Evolutionary conservation across 2,113 vertebrate genomes (phyloP).

Genomic region (Actinemys pallida): DNA sequence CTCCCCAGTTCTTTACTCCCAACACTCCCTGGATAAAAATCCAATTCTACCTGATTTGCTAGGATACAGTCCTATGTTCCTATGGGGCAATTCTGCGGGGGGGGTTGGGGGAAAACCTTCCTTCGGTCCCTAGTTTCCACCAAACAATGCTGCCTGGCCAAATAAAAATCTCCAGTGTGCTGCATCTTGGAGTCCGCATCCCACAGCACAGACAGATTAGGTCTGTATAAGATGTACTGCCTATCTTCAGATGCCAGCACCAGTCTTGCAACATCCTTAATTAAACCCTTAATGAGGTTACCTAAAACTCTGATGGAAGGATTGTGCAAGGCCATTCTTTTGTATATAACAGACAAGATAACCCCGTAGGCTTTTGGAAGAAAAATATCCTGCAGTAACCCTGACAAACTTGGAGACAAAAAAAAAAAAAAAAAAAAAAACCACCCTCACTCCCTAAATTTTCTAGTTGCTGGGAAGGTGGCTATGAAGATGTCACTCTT

Average conservation of each 20-base stretch:
- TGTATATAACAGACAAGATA: background rate
- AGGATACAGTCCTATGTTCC: background rate
- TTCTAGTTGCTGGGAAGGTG: background rate
- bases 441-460: background rate
- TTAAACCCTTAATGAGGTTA: background rate
- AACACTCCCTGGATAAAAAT: background rate
- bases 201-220: background rate
- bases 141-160: background rate
- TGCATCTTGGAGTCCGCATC: background rate
- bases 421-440: no score
- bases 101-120: rapidly evolving
- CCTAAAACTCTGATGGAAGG: background rate
- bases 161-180: background rate
- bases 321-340: background rate
- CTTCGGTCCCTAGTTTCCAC: background rate
- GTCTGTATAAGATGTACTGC: background rate
- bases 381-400: background rate
- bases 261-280: background rate
- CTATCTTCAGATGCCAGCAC: background rate
- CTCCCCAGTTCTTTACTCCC: background rate
- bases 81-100: no score
- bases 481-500: background rate
- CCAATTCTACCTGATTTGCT: background rate
- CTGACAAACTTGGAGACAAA: background rate
- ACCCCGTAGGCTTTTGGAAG: background rate